These are phyloP conservation scores for Hexactinellida sp. DNA, from an alignment of 37 sponge, comb jelly and placozoan genomes.

Conservation along the genomic window DNA sequence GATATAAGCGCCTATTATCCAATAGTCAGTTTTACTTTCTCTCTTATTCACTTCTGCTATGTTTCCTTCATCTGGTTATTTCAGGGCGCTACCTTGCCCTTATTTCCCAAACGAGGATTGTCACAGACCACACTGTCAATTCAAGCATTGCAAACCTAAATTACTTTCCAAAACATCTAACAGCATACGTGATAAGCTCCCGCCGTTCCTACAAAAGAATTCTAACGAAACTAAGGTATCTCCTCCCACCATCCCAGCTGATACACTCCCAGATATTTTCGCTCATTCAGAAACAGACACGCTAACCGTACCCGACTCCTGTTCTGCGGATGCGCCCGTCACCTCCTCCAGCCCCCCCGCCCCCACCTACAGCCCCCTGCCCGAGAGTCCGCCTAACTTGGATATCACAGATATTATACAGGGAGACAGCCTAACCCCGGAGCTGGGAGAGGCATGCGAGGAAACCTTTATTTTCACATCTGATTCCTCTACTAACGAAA, in stretches of 20 bases:
- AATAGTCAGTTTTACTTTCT: not conserved
- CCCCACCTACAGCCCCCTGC: conserved; percentile 3
- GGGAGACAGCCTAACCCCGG: not conserved
- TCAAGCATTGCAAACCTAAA: conserved; percentile 42
- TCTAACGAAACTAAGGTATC: not conserved
- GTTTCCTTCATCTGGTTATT: conserved; percentile 77
- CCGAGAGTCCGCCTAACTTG: not conserved
- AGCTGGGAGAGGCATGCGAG: not conserved
- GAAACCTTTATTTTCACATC: not conserved
- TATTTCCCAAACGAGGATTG: conserved; percentile 59
- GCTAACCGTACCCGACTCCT: not conserved
- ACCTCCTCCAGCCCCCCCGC: not conserved
- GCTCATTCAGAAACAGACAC: not conserved
- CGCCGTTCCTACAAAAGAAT: not conserved
- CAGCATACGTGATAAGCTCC: not conserved
- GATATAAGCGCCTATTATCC: not conserved
- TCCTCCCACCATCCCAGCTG: not conserved
- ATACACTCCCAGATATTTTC: not conserved
- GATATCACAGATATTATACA: not conserved
- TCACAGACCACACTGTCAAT: conserved; percentile 68
- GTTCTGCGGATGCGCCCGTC: not conserved
- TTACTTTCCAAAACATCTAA: not conserved
- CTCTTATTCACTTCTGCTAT: conserved; percentile 26
- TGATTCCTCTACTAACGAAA: not conserved
- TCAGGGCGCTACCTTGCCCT: conserved; percentile 57